Conservation (phyloP, 1,140 invertebrate species). For the Bombus polaris region DNA sequence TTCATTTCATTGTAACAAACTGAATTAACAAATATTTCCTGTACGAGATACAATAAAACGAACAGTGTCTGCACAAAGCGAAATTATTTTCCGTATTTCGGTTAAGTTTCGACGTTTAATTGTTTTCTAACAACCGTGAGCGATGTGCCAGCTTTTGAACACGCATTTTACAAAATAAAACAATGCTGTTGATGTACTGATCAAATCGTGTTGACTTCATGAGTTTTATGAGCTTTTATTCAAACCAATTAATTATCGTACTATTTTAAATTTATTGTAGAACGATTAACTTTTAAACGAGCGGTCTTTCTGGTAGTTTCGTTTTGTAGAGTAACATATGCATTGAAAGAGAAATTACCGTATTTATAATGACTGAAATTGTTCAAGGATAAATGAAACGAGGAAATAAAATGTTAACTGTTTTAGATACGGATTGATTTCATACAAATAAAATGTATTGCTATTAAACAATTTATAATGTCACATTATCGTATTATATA, state of each 20-base stretch:
- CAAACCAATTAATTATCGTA: background rate
- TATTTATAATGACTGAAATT: background rate
- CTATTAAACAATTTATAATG: background rate
- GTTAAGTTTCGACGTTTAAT: background rate
- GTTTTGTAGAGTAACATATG: background rate
- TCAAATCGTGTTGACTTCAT: background rate
- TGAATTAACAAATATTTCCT: background rate
- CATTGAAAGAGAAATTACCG: background rate
- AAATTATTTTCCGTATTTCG: background rate
- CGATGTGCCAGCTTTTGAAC: background rate
- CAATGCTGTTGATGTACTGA: background rate
- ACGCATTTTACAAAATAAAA: background rate
- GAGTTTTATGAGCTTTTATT: background rate
- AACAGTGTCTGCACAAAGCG: background rate
- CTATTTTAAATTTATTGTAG: background rate
- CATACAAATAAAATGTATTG: background rate
- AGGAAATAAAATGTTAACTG: background rate
- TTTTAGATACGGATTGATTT: background rate
- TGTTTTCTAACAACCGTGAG: background rate
- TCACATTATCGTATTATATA: background rate
- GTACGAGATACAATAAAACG: background rate
- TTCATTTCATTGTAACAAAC: background rate
- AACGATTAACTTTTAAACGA: background rate
- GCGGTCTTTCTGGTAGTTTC: background rate
- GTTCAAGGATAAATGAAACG: background rate